These are phyloP conservation scores for Cossypha caffra DNA, from an alignment of 2,797 vertebrate genomes.

Conservation along the genomic window DNA sequence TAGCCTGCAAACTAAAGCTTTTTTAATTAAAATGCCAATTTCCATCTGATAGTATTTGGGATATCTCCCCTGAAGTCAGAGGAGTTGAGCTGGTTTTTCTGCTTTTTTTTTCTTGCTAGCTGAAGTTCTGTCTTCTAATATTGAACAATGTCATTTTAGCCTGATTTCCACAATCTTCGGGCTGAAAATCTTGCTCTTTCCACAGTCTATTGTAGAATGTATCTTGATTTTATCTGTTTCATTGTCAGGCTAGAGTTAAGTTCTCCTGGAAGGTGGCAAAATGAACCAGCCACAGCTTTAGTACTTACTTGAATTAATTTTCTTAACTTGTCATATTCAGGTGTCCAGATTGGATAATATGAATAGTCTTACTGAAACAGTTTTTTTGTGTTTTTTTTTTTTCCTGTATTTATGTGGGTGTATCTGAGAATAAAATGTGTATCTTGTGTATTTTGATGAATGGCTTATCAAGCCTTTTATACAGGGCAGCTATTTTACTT, in stretches of 20 bases:
- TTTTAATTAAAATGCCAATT: neutral
- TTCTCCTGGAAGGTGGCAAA: neutral
- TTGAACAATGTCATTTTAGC: neutral
- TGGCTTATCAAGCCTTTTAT: constrained; percentile 62
- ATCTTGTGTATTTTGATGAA: neutral
- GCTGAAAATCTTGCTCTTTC: neutral
- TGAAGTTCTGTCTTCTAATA: neutral
- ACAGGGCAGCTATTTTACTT: constrained; percentile 62
- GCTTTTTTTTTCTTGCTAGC: neutral
- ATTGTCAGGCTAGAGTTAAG: neutral
- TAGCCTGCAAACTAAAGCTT: neutral
- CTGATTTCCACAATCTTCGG: neutral
- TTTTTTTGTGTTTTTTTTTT: neutral
- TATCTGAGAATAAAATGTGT: neutral
- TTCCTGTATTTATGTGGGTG: neutral
- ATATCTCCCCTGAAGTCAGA: neutral
- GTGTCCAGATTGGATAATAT: neutral
- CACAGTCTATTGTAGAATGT: neutral
- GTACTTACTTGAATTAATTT: neutral
- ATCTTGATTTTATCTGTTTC: neutral
- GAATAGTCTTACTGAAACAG: neutral
- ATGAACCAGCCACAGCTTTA: neutral
- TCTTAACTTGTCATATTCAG: neutral
- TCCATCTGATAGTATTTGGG: neutral
- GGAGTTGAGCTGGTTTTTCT: neutral